Evolutionary conservation across 2,113 vertebrate genomes (phyloP).

Genomic region (Mastomys coucha): DNA sequence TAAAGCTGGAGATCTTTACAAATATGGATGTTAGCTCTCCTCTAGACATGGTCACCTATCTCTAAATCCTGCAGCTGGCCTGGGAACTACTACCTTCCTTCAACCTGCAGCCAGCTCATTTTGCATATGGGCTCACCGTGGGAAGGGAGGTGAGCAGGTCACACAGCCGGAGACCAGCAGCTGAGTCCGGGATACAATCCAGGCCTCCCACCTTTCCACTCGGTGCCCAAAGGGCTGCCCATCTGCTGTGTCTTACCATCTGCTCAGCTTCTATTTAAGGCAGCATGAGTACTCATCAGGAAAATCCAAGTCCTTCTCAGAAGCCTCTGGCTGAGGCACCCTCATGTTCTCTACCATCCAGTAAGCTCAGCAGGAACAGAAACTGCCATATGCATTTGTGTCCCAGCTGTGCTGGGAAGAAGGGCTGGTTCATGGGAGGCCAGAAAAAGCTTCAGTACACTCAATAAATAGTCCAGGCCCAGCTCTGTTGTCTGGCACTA

Average conservation of each 20-base stretch:
- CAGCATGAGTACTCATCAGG: slow-evolving; percentile 37
- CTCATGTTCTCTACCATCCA: background rate
- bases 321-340: background rate
- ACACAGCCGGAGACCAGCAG: slow-evolving; percentile 22
- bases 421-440: background rate
- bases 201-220: slow-evolving; percentile 28
- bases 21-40: background rate
- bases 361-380: background rate
- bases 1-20: background rate
- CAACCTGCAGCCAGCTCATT: background rate
- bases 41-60: background rate
- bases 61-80: background rate
- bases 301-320: slow-evolving; percentile 58
- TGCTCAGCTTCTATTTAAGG: slow-evolving; percentile 64
- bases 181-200: slow-evolving; percentile 29
- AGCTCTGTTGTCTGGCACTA: background rate
- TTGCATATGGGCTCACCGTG: background rate
- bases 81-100: background rate
- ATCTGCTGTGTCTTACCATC: slow-evolving; percentile 69
- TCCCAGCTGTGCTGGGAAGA: background rate
- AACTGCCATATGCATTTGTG: background rate
- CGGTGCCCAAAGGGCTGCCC: background rate
- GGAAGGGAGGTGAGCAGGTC: slow-evolving; percentile 64
- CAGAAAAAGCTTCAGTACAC: background rate
- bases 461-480: background rate